A percentile compares a stretch with the other conserved stretches of the same genome.
phyloP scores from a whole-genome alignment of 1,140 invertebrate species.

The Drosophila bifasciata region DNA sequence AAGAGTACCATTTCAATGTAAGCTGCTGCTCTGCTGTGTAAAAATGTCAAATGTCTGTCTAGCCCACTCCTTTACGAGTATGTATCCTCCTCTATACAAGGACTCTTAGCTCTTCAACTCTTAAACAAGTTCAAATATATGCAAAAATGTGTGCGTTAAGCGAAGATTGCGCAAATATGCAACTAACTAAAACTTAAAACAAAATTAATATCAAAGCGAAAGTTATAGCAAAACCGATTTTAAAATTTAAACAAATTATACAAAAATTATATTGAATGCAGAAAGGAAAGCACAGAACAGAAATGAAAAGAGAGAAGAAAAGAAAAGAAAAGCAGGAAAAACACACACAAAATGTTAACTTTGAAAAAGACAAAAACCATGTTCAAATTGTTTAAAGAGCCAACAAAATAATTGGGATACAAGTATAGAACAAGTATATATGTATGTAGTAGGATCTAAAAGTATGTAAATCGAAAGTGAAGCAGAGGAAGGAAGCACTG shows the following conservation, averaged over 20 bases:
- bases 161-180: slow-evolving; percentile 67
- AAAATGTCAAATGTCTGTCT: slow-evolving; percentile 5
- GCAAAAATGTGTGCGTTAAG: slow-evolving; percentile 14
- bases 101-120: too few species aligned
- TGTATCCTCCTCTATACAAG: slow-evolving; percentile 30
- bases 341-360: slow-evolving; percentile 59
- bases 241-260: slow-evolving; percentile 29
- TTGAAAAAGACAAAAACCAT: slow-evolving; percentile 55
- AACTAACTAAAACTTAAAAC: not conserved
- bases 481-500: slow-evolving; percentile 53
- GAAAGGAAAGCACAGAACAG: slow-evolving; percentile 40
- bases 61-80: slow-evolving; percentile 5
- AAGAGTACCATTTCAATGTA: slow-evolving; percentile 6
- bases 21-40: slow-evolving; percentile 2
- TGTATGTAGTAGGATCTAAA: slow-evolving; percentile 1
- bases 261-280: slow-evolving; percentile 47
- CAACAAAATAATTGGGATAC: slow-evolving; percentile 25
- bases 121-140: slow-evolving; percentile 37
- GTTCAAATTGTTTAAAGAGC: slow-evolving; percentile 52
- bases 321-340: slow-evolving; percentile 29
- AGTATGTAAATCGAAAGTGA: too few species aligned
- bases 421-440: slow-evolving; percentile 35
- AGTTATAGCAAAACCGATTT: slow-evolving; percentile 38
- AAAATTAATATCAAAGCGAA: slow-evolving; percentile 30
- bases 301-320: slow-evolving; percentile 52